phyloP scores from a whole-genome alignment of 2,113 vertebrate species.

The Heliornis fulica region DNA sequence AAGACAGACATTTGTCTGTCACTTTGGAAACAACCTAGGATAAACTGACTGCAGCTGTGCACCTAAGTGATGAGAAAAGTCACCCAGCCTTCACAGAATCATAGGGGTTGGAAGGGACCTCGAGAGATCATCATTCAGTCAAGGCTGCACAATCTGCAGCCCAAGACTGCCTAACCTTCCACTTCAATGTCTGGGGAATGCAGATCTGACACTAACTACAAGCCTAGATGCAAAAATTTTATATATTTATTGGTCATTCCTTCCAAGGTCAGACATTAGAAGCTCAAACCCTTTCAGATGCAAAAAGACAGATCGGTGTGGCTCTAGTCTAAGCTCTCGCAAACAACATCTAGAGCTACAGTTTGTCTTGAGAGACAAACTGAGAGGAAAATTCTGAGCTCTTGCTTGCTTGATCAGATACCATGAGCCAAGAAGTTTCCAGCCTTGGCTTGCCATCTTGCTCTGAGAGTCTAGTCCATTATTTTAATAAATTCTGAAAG shows the following conservation, averaged over 20 bases:
- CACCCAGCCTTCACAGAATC: too few species aligned
- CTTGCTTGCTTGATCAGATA: background rate
- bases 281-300: background rate
- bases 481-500: background rate
- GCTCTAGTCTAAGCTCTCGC: background rate
- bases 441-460: conserved; percentile 1
- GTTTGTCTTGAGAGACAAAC: background rate
- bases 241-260: background rate
- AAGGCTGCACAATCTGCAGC: background rate
- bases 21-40: background rate
- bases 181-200: background rate
- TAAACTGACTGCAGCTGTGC: accelerated
- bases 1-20: background rate
- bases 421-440: background rate
- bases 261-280: background rate
- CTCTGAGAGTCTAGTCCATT: background rate
- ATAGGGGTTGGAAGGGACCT: too few species aligned
- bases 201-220: background rate
- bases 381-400: background rate
- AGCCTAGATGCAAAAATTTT: background rate
- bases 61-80: background rate
- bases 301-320: background rate
- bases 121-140: too few species aligned
- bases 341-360: background rate
- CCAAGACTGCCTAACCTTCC: background rate